Conservation (phyloP, 1,140 invertebrate genomes). For the Helicoverpa armigera region DNA sequence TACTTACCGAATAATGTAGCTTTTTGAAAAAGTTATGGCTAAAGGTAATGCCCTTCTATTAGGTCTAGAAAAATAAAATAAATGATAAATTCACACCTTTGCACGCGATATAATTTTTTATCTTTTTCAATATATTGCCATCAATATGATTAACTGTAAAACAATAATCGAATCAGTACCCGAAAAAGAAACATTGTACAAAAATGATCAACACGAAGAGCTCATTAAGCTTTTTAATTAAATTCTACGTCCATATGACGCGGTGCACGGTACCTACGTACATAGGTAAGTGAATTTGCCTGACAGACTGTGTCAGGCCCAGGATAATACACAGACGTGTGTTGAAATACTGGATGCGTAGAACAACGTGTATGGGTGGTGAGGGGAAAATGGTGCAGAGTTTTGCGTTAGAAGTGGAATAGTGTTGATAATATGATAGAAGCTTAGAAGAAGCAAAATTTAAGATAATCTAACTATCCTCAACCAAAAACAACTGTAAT, state of each 20-base stretch:
- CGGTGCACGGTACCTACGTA: conserved; percentile 6
- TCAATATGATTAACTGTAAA: not conserved
- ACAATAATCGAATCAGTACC: not conserved
- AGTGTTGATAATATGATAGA: no score
- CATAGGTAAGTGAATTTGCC: conserved; percentile 45
- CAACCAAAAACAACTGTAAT: no score
- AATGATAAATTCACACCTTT: no score
- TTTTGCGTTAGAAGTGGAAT: not conserved
- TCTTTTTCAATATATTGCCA: no score
- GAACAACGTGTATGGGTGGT: not conserved
- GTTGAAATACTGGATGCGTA: conserved; percentile 27
- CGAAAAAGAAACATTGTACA: not conserved
- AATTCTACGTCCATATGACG: conserved; percentile 40
- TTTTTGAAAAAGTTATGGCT: no score
- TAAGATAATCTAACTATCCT: no score
- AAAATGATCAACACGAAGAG: not conserved
- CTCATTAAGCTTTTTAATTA: conserved; percentile 43
- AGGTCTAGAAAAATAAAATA: no score
- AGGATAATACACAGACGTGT: conserved; percentile 30
- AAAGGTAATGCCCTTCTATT: no score
- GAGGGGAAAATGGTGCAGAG: not conserved
- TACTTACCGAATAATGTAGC: no score
- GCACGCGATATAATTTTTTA: no score
- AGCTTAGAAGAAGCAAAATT: no score
- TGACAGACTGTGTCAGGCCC: conserved; percentile 36